Evolutionary conservation across 2,113 vertebrate species (phyloP), one percentile per base, ranked within the genome.

Genomic region (Leptocoma aspasia): DNA sequence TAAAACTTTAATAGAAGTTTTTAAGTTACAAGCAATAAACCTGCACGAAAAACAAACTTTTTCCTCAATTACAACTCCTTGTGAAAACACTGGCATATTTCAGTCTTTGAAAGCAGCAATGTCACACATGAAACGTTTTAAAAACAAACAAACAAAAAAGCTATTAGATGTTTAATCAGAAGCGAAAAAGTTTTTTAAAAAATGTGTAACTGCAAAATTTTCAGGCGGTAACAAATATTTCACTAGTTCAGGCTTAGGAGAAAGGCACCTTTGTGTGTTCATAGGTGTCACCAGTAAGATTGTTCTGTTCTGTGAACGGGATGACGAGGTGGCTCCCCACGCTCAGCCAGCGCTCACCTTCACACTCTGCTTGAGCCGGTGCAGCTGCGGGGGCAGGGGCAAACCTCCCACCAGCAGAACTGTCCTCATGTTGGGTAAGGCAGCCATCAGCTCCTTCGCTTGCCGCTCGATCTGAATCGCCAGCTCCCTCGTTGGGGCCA

Each of bases 381-480:
- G 98, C 17, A 99, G 99, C 96, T 99, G 99, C 0, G 98, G 99
- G 8, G 99, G 99, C 41, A 99, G 93, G 0, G 99, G 99, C 97
- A 99, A 97, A 56, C 99, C 99, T 4, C 99, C 99, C 5, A 99
- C 99, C 33, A 99, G 98, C 30, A 99, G 98, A 5, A 98, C 99
- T 0, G 99, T 99, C 79, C 98, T 99, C 99, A 99, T 99, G 95
- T 98, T 98, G 7, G 99, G 98, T 27, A 99, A 96, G 9, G 99
- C 98, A 17, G 97, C 91, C 98, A 99, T 98, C 97, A 99, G 92
- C 87, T 99, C 99, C 94, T 99, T 99, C 10, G 98, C 98, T 84
- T 99, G 99, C 49, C 92, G 97, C 97, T 99, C 99, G 12, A 99
- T 99, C 98, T 99, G 99, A 85, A 99, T 98, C 22, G 99, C 99